Evolutionary conservation across 2,888 invertebrate species (phyloP), one percentile per base, ranked within the genome.

Genomic region (Cosmia trapezina): DNA sequence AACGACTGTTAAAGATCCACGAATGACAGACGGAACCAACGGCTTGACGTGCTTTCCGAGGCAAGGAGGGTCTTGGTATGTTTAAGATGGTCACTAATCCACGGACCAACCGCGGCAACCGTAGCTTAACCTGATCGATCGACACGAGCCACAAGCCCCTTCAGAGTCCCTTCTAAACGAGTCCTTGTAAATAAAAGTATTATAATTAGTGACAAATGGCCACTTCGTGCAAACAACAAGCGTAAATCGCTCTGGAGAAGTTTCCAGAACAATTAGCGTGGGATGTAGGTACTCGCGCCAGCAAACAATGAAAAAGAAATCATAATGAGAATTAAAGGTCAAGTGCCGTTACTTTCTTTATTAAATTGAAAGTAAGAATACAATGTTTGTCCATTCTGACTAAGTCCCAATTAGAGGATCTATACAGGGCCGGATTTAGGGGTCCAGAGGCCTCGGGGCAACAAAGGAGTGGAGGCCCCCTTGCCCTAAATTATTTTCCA

Each of bases 301-400:
- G 47, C 9, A 43, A 63, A 73, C 53, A 67, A 73, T 47, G 45
- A 80, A 51, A 68, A 73, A 56, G 9, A 64, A 67, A 60, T 59
- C 28, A 28, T 49, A 28, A 63, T n/a, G 28, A 60, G 28, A 56
- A 54, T 45, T 37, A 45, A 54, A 77, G 43, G 47, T 49, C 8
- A 62, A 79, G 14, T 59, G 37, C 3, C 45, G 33, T 47, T 28
- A 37, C 6, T 73, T 51, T 66, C 22, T 19, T 22, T 43, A 22
- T 49, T 49, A 45, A 56, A 56, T 47, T 51, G 7, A 60, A 54
- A 17, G 43, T 37, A 43, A 61, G 43, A 5, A 49, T 60, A 69
- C 17, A 61, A 75, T 28, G 8, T 61, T 70, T 60, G 22, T n/a
- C 19, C 41, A 63, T 49, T 43, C 11, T 1, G 28, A 45, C 17